phyloP scores from a whole-genome alignment of 2,113 vertebrate species.

The Cephalopholis sonnerati region DNA sequence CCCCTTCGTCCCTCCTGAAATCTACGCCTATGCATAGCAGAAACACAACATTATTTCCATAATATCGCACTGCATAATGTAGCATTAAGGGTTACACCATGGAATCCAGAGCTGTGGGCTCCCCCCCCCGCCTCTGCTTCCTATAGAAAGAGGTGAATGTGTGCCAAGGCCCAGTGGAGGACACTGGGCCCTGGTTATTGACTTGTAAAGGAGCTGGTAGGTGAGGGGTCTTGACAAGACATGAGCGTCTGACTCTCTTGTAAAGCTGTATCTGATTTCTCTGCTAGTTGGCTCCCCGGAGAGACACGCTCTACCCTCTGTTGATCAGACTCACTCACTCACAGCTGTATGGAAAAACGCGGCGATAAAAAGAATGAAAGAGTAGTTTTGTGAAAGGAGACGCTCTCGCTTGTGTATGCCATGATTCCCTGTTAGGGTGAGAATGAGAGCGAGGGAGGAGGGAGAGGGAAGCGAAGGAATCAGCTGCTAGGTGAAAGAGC shows the following conservation, averaged over 20 bases:
- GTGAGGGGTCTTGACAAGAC: constrained; percentile 85
- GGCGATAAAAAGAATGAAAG: constrained; percentile 73
- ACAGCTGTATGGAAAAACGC: constrained; percentile 87
- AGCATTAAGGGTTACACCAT: neutral
- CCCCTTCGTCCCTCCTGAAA: too few species aligned
- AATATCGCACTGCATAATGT: constrained; percentile 25
- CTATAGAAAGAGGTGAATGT: constrained; percentile 63
- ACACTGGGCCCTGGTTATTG: constrained; percentile 82
- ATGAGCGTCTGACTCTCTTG: constrained; percentile 79
- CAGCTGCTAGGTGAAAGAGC: constrained; percentile 42
- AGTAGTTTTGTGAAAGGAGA: constrained; percentile 87
- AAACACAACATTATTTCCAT: constrained; percentile 29
- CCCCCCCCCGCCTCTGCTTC: constrained; percentile 21
- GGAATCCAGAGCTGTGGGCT: neutral
- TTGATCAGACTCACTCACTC: constrained; percentile 88
- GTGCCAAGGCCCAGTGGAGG: constrained; percentile 75
- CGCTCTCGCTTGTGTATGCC: constrained; percentile 87
- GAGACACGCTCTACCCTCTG: constrained; percentile 85
- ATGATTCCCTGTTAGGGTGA: constrained; percentile 37
- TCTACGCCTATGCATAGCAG: neutral
- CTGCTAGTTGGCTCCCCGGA: constrained; percentile 93
- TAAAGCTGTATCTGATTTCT: constrained; percentile 88
- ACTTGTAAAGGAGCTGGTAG: constrained; percentile 83
- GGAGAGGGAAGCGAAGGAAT: constrained; percentile 33
- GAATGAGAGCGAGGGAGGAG: constrained; percentile 44